Evolutionary conservation across 2,888 invertebrate species (phyloP).

Genomic region (Pollenia griseotomentosa): DNA sequence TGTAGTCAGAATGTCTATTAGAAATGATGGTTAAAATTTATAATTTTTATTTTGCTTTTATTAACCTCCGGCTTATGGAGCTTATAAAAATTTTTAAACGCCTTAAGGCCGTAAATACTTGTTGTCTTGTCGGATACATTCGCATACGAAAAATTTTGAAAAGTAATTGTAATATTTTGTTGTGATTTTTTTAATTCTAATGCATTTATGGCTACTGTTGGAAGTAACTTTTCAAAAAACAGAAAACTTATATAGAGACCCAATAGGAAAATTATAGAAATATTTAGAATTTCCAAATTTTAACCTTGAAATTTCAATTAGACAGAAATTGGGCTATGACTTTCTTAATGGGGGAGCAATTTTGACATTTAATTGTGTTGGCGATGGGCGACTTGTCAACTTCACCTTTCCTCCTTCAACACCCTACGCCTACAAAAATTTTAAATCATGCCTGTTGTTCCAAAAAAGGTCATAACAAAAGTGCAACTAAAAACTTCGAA

Average conservation of each 20-base stretch:
- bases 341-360: neutral
- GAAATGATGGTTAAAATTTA: conserved; percentile 49
- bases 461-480: too few species aligned
- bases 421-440: too few species aligned
- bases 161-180: conserved; percentile 60
- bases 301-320: neutral
- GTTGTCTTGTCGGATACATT: neutral
- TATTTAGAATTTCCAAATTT: too few species aligned
- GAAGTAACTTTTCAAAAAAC: conserved; percentile 32
- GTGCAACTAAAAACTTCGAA: too few species aligned
- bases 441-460: too few species aligned
- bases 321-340: neutral
- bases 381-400: too few species aligned
- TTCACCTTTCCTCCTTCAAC: too few species aligned
- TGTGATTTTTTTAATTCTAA: conserved; percentile 44
- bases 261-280: conserved; percentile 19
- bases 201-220: conserved; percentile 62
- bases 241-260: conserved; percentile 14
- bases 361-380: too few species aligned
- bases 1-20: conserved; percentile 59
- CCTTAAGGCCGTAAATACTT: conserved; percentile 51
- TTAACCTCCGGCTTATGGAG: conserved; percentile 30
- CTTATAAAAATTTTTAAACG: conserved; percentile 62
- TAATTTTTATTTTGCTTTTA: conserved; percentile 51
- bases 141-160: conserved; percentile 44